Base-by-base conservation (phyloP, 1,140 invertebrate species). In the Camponotus pennsylvanicus region DNA sequence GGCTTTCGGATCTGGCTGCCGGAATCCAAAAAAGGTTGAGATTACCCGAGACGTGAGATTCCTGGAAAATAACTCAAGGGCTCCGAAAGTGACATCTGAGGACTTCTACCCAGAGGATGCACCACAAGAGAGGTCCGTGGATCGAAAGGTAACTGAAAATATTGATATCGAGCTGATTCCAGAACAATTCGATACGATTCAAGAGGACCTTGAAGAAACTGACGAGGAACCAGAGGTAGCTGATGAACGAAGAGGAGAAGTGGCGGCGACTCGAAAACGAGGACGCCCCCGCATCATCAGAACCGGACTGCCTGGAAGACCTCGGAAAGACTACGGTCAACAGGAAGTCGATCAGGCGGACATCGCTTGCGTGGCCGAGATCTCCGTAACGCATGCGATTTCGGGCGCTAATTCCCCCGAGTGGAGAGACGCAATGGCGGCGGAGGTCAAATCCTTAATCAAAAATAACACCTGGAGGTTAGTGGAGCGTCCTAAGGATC, bases 1-100 rank as follows among this genome's bases (percentile, higher is more conserved):
- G 71, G 32, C 1, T 85, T 57, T 34, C 40, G 80, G 2, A 15
- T 84, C 0, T 75, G 70, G 69, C 4, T 84, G 37, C 69, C 80
- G 2, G 5, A n/a, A 0, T 15, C n/a, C 11, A 15, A 18, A 4
- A 4, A 27, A 49, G 2, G 21, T 70, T 2, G 67, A 70, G 11
- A 49, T 49, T 2, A 70, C 67, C 0, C 9, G 67, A 0, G 67
- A 70, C 11, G 21, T 70, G 1, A 32, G 3, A 27, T 70, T 70
- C 15, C 21, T 70, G 18, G 40, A 70, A 52, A 21, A 11, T 8
- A 5, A 52, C 2, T 18, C 13, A 9, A 49, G 49, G 5, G 7
- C 40, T 42, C 40, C 6, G 40, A 42, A 42, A 42, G 40, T 42
- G 37, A 3, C 7, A 5, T 42, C 40, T 1, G 32, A 34, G 15